Conservation (phyloP, 1,140 invertebrate species). For the Maniola jurtina region DNA sequence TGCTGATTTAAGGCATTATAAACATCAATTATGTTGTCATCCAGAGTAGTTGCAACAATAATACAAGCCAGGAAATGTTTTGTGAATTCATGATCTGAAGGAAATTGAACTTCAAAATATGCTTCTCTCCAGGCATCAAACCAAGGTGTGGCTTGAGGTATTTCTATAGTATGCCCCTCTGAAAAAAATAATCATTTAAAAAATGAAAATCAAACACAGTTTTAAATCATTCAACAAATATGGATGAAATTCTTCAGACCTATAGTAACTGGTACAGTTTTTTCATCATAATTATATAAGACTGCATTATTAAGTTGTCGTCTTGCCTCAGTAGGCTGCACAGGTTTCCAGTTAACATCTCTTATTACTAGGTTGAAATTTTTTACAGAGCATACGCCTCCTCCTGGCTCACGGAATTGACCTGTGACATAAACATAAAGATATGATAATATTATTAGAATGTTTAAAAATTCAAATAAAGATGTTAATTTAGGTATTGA, state of each 20-base stretch:
- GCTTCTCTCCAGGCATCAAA: slow-evolving; percentile 97
- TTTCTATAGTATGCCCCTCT: slow-evolving; percentile 79
- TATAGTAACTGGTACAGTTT: slow-evolving; percentile 69
- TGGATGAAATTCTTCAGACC: slow-evolving; percentile 39
- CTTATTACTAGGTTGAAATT: slow-evolving; percentile 90
- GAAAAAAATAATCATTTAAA: slow-evolving; percentile 48
- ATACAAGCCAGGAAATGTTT: slow-evolving; percentile 95
- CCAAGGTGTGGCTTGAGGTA: slow-evolving; percentile 93
- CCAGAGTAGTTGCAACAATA: slow-evolving; percentile 90
- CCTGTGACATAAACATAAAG: slow-evolving; percentile 75
- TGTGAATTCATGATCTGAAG: slow-evolving; percentile 97
- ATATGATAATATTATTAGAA: neutral
- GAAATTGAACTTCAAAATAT: slow-evolving; percentile 93
- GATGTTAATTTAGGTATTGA: neutral
- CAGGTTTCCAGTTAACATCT: slow-evolving; percentile 89
- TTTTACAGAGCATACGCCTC: slow-evolving; percentile 84
- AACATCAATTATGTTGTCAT: slow-evolving; percentile 89
- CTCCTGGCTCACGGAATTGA: slow-evolving; percentile 90
- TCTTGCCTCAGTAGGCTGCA: slow-evolving; percentile 89
- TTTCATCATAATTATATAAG: slow-evolving; percentile 84
- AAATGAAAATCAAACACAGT: slow-evolving; percentile 3
- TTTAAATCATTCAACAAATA: slow-evolving; percentile 15
- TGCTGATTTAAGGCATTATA: slow-evolving; percentile 88
- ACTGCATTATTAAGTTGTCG: slow-evolving; percentile 94
- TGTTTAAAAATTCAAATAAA: no score